A percentile compares a stretch with the other conserved stretches of the same genome.
Conservation (phyloP, 2,113 vertebrate genomes). For the Hippoglossus stenolepis region DNA sequence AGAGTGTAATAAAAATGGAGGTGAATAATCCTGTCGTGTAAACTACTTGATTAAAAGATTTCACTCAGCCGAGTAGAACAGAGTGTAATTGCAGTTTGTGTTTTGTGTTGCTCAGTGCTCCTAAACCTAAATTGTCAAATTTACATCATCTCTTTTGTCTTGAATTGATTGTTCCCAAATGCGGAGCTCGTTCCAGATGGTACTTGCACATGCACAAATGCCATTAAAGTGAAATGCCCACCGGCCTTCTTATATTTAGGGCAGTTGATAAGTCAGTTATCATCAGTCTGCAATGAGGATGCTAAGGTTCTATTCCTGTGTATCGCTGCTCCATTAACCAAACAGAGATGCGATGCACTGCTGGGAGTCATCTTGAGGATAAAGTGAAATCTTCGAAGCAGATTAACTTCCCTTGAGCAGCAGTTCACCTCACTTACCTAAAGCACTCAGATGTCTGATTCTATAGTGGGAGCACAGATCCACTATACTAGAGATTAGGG, state of each 20-base stretch:
- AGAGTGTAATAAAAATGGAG: neutral
- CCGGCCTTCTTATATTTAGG: slow-evolving; percentile 29
- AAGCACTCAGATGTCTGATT: slow-evolving; percentile 41
- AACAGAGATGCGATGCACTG: slow-evolving; percentile 33
- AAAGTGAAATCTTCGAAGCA: slow-evolving; percentile 66
- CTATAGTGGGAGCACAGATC: slow-evolving; percentile 35
- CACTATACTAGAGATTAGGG: slow-evolving; percentile 46
- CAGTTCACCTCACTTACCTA: slow-evolving; percentile 48
- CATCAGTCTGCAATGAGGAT: slow-evolving; percentile 42
- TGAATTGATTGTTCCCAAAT: slow-evolving; percentile 29
- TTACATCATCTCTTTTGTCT: neutral
- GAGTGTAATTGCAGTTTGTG: neutral
- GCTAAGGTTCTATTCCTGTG: slow-evolving; percentile 30
- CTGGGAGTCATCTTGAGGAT: slow-evolving; percentile 50
- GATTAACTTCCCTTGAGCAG: slow-evolving; percentile 69
- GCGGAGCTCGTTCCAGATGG: neutral
- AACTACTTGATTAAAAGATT: too few species aligned
- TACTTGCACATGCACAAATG: neutral
- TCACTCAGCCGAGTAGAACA: neutral
- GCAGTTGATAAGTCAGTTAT: slow-evolving; percentile 32
- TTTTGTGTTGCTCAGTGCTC: neutral
- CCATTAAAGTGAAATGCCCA: slow-evolving; percentile 2
- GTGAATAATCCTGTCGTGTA: neutral
- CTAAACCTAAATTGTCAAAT: neutral
- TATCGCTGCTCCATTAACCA: slow-evolving; percentile 60